phyloP scores from a whole-genome alignment of 2,888 invertebrate genomes.

The Chorisops tibialis region DNA sequence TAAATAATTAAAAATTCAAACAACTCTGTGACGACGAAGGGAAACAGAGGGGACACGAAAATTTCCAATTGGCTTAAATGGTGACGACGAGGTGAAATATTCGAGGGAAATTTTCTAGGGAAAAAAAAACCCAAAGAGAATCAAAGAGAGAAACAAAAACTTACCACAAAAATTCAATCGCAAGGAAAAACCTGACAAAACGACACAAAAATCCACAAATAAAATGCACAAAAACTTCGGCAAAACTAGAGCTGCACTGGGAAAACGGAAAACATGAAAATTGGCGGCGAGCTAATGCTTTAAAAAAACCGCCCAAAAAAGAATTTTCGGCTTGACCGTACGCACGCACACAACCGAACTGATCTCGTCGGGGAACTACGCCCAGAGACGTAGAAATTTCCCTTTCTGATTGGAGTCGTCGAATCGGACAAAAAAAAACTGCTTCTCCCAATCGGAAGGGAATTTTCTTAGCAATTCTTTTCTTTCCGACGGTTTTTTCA shows the following conservation, averaged over 20 bases:
- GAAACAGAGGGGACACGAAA: not conserved
- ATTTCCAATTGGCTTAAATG: not conserved
- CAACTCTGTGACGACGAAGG: too few species aligned
- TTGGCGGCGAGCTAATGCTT: slow-evolving; percentile 8
- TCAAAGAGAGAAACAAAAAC: not conserved
- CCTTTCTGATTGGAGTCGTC: slow-evolving; percentile 13
- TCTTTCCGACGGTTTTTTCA: slow-evolving; percentile 5
- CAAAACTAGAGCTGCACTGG: slow-evolving; percentile 6
- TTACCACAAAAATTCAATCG: slow-evolving; percentile 10
- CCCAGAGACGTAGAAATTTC: slow-evolving; percentile 22
- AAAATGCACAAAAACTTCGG: slow-evolving; percentile 16
- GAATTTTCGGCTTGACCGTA: not conserved
- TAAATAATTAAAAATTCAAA: too few species aligned
- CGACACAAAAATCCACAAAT: not conserved
- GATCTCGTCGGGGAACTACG: slow-evolving; percentile 12
- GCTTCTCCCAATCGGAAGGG: not conserved
- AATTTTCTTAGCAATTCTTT: slow-evolving; percentile 1
- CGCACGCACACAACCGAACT: too few species aligned
- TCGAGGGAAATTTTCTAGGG: slow-evolving; percentile 5
- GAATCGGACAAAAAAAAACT: not conserved
- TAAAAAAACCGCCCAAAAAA: slow-evolving; percentile 14
- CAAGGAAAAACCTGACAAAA: not conserved
- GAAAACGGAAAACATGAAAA: slow-evolving; percentile 1
- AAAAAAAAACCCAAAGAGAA: not conserved
- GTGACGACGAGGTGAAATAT: not conserved